Base-by-base conservation (phyloP, 1,140 invertebrate genomes). In the Bombus waltoni region DNA sequence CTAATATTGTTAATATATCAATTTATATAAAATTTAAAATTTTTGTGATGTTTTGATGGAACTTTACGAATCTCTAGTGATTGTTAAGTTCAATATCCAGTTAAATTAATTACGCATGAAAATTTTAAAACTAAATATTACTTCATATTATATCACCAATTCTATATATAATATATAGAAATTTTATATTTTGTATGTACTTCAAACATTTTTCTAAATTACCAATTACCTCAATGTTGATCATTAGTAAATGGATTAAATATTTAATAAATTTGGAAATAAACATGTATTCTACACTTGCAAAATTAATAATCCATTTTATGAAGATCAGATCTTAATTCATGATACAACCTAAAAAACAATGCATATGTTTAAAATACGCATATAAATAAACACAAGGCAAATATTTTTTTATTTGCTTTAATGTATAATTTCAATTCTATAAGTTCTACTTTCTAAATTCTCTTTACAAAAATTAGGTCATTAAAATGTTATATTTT, bases 301-400 rank as follows among this genome's bases (percentile, higher is more conserved):
- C 38, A 74, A 44, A 53, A 9, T 35, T 65, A 32, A 32, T 15
- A 28, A 53, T 77, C 10, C 8, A 35, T 83, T 83, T 73, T 74
- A 28, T 22, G 28, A 47, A 35, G 8, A n/a, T 25, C 9, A 65
- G 40, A 77, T 68, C 42, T 57, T 15, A 66, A 77, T 75, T 35
- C 35, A 22, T 65, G 47, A 25, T 1, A 42, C 53, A 42, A 40
- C 4, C 15, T 70, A 4, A 70, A 25, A 83, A 83, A 32, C 8
- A 57, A 76, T 53, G 1, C 15, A 42, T 77, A 62, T 66, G 10
- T 53, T 85, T 66, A 11, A 66, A 81, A 18, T 81, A 68, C 42
- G 35, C 42, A 42, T 78, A 68, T 79, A 80, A 85, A 85, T 80
- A 71, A 62, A 81, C 18, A 79, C 2, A 35, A 8, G 11, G n/a